Base-by-base conservation (phyloP, 2,113 vertebrate genomes). In the Noctilio leporinus region DNA sequence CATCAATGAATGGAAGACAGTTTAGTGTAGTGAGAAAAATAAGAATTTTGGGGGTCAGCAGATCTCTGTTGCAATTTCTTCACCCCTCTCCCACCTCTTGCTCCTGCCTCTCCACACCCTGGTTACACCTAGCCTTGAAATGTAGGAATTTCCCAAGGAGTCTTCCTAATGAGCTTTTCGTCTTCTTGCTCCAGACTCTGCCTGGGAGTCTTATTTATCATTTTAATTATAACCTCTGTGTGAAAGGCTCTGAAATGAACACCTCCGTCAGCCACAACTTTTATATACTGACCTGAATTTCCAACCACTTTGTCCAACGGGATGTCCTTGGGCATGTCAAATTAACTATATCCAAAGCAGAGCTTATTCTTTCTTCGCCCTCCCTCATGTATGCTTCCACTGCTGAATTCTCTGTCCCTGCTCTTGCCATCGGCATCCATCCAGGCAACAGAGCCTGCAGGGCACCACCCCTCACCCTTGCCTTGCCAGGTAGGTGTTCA, bases 281-380 rank as follows among this genome's bases (percentile, higher is more conserved):
- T 84, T 22, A 17, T 59, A 67, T 11, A 28, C 1, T 51, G 45
- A 81, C 20, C 30, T 84, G 73, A 96, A 78, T 85, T 88, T 94
- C 67, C 55, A 95, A 24, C 8, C 51, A 12, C 49, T 35, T 95
- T 78, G 67, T 87, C 26, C 28, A 86, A 26, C 35, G 17, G 59
- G 0, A 9, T 57, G 4, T 28, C 40, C 8, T 53, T 24, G 40
- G 10, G 10, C 57, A 81, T 78, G 33, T 86, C 76, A 76, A 62
- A 64, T 43, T 47, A 43, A 86, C 3, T 33, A 22, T 40, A 38
- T 24, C 38, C 24, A 51, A 38, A 73, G 30, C 10, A 6, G 15
- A 92, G 22, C 7, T 45, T 22, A 4, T 49, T 55, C 38, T 55
- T 43, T 62, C 12, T 55, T 67, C n/a, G 40, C 38, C 19, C 33